Base-by-base conservation (phyloP, 23 tunicate species). In the Trididemnum miniatum region DNA sequence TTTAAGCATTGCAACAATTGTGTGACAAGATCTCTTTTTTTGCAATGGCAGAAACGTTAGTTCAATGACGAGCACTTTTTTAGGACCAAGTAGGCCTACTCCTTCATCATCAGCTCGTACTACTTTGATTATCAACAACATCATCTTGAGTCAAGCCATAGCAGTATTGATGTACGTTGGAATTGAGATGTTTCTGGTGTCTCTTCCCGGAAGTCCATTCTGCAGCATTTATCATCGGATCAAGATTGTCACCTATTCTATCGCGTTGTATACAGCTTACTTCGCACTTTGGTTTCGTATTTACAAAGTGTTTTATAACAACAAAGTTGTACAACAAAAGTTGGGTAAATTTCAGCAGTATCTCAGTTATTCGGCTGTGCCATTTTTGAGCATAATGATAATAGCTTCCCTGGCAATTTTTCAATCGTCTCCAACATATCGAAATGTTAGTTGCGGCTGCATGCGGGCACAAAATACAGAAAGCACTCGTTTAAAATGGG, bases 201-300 rank as follows among this genome's bases (percentile, higher is more conserved):
- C 33, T 34, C 84, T 76, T 0, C 76, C 35, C 0, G 31, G 36
- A 22, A 4, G 28, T 3, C 28, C 2, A 7, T 65, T 65, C 60
- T 80, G 84, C 62, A 3, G 62, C 4, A 28, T 80, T 25, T 80
- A 80, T 30, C 76, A 80, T 34, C 76, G 76, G n/a, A 37, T 80
- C 26, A 80, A 65, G 62, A 65, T 62, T 4, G 35, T 65, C 1
- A 20, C 32, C 26, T 80, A 26, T 37, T 76, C 59, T 0, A 25
- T 80, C 0, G 28, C 75, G 28, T 35, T 65, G 1, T 30, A 28
- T 1, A 50, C 35, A 20, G 76, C 35, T 2, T 80, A 80, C 35
- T 37, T 65, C 52, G 50, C 76, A 37, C 76, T 80, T 26, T 80
- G 84, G 84, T 35, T 36, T 36, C 76, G 84, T 30, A 76, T 80